A percentile compares a stretch with the other conserved stretches of the same genome.
phyloP scores from a whole-genome alignment of 2,888 invertebrate species.

The Bruchidius siliquastri region DNA sequence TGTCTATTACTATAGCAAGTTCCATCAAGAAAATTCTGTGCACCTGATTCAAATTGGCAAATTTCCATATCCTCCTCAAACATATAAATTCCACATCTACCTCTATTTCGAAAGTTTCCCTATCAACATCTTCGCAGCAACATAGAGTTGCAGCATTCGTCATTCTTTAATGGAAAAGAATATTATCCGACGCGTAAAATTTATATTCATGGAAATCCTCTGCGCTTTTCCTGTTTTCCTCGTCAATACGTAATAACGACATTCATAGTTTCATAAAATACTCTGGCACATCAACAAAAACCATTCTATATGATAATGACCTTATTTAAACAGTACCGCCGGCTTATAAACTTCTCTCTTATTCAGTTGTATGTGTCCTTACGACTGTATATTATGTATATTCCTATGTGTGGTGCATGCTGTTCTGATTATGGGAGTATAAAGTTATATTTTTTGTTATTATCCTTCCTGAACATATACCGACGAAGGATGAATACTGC shows the following conservation, averaged over 20 bases:
- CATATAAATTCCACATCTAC: no score
- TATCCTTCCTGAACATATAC: no score
- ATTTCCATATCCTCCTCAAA: no score
- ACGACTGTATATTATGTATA: neutral
- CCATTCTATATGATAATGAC: conserved; percentile 23
- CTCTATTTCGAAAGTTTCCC: neutral
- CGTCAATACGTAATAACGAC: conserved; percentile 14
- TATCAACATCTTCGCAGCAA: neutral
- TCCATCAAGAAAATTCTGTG: no score
- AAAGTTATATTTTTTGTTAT: neutral
- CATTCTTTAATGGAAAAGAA: neutral
- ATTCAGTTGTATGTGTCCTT: neutral
- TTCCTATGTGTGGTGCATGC: neutral
- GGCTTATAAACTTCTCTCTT: neutral
- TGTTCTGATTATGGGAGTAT: neutral
- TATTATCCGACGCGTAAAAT: conserved; percentile 3
- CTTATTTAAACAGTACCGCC: conserved; percentile 11
- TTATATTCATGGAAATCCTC: conserved; percentile 15
- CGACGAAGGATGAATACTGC: neutral
- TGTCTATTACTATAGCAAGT: no score
- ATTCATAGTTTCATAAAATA: conserved; percentile 23
- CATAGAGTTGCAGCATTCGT: conserved; percentile 5
- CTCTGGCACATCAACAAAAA: conserved; percentile 13
- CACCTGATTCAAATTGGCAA: no score
- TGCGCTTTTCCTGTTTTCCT: conserved; percentile 10